These are phyloP conservation scores for Charaxes varanes DNA, from an alignment of 1,140 invertebrate species.

Conservation along the genomic window DNA sequence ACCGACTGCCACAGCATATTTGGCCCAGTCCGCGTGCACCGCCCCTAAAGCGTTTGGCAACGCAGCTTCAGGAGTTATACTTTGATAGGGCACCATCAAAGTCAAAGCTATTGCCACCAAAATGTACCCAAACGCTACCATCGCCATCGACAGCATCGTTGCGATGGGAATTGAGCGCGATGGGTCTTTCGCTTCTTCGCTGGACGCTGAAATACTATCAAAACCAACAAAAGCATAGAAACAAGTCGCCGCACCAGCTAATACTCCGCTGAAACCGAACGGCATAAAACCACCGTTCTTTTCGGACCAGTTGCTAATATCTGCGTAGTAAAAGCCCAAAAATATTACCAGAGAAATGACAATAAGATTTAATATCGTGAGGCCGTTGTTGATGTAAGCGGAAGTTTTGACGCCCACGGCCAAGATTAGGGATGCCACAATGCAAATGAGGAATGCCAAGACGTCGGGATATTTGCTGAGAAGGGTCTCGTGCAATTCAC, in stretches of 20 bases:
- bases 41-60: constrained; percentile 88
- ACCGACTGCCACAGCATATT: constrained; percentile 90
- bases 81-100: constrained; percentile 87
- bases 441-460: constrained; percentile 84
- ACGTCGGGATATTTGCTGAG: constrained; percentile 87
- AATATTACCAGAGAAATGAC: constrained; percentile 85
- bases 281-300: constrained; percentile 86
- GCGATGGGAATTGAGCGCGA: constrained; percentile 86
- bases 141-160: constrained; percentile 84
- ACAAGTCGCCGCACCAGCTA: constrained; percentile 89
- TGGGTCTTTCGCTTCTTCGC: constrained; percentile 90
- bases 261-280: constrained; percentile 84
- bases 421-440: constrained; percentile 82
- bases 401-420: constrained; percentile 92
- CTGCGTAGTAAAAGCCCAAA: constrained; percentile 87
- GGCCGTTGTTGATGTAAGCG: constrained; percentile 85
- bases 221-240: constrained; percentile 91
- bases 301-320: constrained; percentile 86
- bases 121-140: constrained; percentile 87
- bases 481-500: constrained; percentile 82
- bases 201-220: constrained; percentile 90
- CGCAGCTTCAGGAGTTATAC: constrained; percentile 85
- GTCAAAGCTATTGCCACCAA: constrained; percentile 88
- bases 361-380: constrained; percentile 85
- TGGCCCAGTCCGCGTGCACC: constrained; percentile 86